Base-by-base conservation (phyloP, 2,113 vertebrate genomes). In the Percopsis transmontana region DNA sequence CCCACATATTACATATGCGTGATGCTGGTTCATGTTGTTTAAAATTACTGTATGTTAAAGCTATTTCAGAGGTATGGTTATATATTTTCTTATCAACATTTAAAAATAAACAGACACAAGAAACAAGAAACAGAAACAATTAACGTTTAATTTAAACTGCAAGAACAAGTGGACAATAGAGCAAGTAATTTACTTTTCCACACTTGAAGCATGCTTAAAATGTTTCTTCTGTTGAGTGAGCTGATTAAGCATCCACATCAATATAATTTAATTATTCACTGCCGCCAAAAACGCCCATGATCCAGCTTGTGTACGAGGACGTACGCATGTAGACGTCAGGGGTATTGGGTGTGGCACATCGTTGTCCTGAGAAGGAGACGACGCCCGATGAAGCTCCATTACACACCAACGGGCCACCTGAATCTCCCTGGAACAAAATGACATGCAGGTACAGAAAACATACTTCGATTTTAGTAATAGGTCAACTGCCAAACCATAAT, bases 361-460 rank as follows among this genome's bases (percentile, higher is more conserved):
- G 52, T 1, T 0, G 13, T 0, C 59, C 61, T 9, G 64, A 73
- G 54, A 94, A 97, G 62, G 96, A 96, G n/a, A 95, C 90, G 0
- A 98, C 67, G 0, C 95, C 96, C 0, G 94, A 91, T 2, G 89
- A 79, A 15, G 84, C 56, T 0, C 88, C 84, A 0, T 84, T 72
- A 68, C 96, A 97, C 0, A 97, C 87, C 82, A 96, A 52, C 0
- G 95, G 95, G 0, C 95, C 95, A 0, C 95, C 95, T 0, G 95
- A 97, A 79, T 98, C 95, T 0, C 95, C 95, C 96, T 96, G 76
- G 24, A 68, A 59, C 14, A 77, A 13, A 24, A 54, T 33, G n/a
- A 24, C 16, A 51, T 13, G 18, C 2, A 20, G 48, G 19, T 45
- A 40, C 39, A 40, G 5, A 40, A 15, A 44, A 44, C 42, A 44